Evolutionary conservation across 2,797 vertebrate genomes (phyloP).

Genomic region (Sciurus carolinensis): DNA sequence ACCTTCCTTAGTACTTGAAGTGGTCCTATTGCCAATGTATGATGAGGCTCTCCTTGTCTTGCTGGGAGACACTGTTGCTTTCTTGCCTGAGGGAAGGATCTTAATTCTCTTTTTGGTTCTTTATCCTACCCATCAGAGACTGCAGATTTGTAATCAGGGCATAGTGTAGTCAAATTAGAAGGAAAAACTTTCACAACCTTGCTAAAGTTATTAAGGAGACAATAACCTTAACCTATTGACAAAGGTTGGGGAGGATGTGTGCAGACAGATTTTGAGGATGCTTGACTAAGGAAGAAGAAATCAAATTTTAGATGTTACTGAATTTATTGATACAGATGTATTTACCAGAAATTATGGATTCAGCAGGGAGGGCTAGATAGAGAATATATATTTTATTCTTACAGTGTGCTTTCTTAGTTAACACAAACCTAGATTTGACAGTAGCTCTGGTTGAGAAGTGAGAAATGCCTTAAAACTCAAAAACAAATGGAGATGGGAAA

Average conservation of each 20-base stretch:
- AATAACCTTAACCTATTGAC: neutral
- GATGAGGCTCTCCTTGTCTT: neutral
- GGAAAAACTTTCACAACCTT: neutral
- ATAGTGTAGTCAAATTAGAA: neutral
- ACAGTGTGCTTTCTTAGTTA: conserved; percentile 22
- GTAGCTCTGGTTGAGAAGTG: neutral
- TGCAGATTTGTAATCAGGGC: neutral
- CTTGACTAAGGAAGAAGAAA: conserved; percentile 38
- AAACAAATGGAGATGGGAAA: conserved; percentile 25
- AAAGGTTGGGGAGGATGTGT: neutral
- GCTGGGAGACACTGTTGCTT: neutral
- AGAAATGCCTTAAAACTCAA: conserved; percentile 46
- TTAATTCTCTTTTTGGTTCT: neutral
- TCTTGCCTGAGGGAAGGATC: neutral
- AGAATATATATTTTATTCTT: conserved; percentile 26
- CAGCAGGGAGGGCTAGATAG: neutral
- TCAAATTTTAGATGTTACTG: neutral
- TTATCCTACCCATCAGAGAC: neutral
- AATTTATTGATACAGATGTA: neutral
- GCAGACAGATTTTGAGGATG: neutral
- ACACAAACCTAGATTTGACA: neutral
- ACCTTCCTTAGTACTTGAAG: neutral
- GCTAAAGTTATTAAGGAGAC: neutral
- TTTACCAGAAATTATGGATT: conserved; percentile 26
- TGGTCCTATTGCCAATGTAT: neutral